Base-by-base conservation (phyloP, 2,113 vertebrate genomes). In the Opisthocomus hoazin region DNA sequence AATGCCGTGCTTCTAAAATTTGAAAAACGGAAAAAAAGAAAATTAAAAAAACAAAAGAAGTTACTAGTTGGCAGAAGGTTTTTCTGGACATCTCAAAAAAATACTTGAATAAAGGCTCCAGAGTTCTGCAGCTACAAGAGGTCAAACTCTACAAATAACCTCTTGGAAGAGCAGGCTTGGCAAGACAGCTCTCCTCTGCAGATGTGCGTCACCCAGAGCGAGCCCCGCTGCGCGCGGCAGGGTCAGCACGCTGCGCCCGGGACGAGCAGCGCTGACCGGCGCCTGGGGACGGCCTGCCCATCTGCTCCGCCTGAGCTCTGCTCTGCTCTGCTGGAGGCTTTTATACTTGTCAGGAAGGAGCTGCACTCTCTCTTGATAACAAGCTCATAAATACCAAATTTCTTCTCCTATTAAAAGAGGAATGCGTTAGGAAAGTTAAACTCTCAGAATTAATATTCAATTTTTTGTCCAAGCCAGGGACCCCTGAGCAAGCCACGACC, bases 191-290 rank as follows among this genome's bases (percentile, higher is more conserved):
- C 74, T 54, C 45, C 22, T 48, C 18, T 32, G 24, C 63, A 36
- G 69, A n/a, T 2, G 54, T 6, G 14, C 36, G 2, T 2, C 8
- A 2, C n/a, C 8, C 45, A 9, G 41, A 34, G 53, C 1, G n/a
- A n/a, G 13, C n/a, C 68, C 63, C 6, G 32, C 48, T 32, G 87
- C 12, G 34, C 75, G 41, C 4, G 0, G 48, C 75, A 79, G 89
- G 65, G 16, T 1, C 8, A 41, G 20, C 50, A 29, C 9, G 3
- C 61, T 21, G 51, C 22, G 65, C 65, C 26, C 0, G 2, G 51
- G 89, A 78, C 51, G 53, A 18, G n/a, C 39, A 65, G 64, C 68
- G n/a, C 61, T 15, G 58, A 15, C 64, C 18, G 32, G 10, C 76
- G 39, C 80, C 73, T 76, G 88, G 51, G 87, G 23, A 74, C 37